Base-by-base conservation (phyloP, 2,797 vertebrate species). In the Uromys caudimaculatus region DNA sequence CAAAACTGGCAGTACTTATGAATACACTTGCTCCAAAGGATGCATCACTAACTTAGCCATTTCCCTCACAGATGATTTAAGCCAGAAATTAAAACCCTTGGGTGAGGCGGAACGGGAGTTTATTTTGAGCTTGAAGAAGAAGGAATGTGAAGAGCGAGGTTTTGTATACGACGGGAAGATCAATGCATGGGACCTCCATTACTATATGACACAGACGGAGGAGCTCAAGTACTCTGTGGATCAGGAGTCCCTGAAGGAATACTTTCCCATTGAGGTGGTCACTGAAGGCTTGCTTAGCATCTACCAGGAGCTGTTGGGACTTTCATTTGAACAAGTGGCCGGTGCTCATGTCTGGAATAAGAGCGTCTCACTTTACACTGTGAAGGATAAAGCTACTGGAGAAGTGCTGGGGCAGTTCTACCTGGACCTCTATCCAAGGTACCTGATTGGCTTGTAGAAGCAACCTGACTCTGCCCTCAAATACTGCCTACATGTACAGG, bases 401-500 rank as follows among this genome's bases (percentile, higher is more conserved):
- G 99, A 99, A 97, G 98, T 98, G 86, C 97, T 99, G 54, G 99
- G 99, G 7, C 99, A 99, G 97, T 99, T 99, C 98, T 99, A 99
- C 98, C 97, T 99, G 98, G 99, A 99, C 98, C 97, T 99, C 44
- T 99, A 99, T 95, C 99, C 99, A 89, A 99, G 99, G 99, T 99
- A 99, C 98, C 84, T 64, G 41, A 67, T 17, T 17, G 23, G 8
- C 13, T 73, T 56, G n/a, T 93, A 62, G 77, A 94, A 76, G 78
- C 29, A 23, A 89, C 24, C 9, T 21, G 47, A 67, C 50, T 58
- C 41, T 27, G 50, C 54, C 58, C 44, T 71, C 19, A 4, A 50
- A 2, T 58, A 47, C 24, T 92, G 87, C 69, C 92, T 13, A 3
- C 6, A 3, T 54, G 32, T 64, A 67, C 17, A 92, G 64, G 8